Base-by-base conservation (phyloP, 2,888 invertebrate species). In the Eristalis intricaria region DNA sequence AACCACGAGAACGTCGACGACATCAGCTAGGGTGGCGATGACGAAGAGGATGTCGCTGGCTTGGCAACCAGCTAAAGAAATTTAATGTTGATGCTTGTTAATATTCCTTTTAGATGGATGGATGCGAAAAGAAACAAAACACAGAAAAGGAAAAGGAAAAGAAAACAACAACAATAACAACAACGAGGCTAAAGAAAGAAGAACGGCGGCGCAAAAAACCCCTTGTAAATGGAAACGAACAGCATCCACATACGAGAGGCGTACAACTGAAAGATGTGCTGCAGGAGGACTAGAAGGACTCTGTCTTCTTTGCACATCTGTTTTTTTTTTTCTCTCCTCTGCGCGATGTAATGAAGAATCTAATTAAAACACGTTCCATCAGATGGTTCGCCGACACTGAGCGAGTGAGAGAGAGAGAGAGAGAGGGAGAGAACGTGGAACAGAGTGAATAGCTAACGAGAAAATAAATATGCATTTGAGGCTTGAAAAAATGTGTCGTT, bases 11-110 rank as follows among this genome's bases (percentile, higher is more conserved):
- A 65, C 65, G 74, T 61, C 32, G 60, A 63, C 29, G 61, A 38
- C 50, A 29, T 26, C 23, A 32, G 13, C 29, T 60, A 38, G 38
- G 22, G 8, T 32, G 71, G 15, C 22, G 64, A 60, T 19, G 58
- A 19, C 32, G 38, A 64, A 19, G 40, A 63, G 43, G 66, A 61
- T 11, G 64, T 4, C 26, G 65, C 60, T 38, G 70, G 32, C 32
- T 43, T 75, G 58, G 58, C 70, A 40, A 15, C 38, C 60, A 32
- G 69, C 78, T 70, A 71, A 86, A 71, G 83, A 79, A 86, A 86
- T 86, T 86, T 86, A 86, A 86, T 83, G 86, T 79, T 82, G 82
- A 78, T 86, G 82, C 69, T 82, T 86, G 82, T 82, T 82, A 86
- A 86, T 86, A 82, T 82, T 86, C 86, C 79, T 78, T 82, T 82